A percentile compares a stretch with the other conserved stretches of the same genome.
phyloP scores from a whole-genome alignment of 2,113 vertebrate genomes.

The Myotis yumanensis region DNA sequence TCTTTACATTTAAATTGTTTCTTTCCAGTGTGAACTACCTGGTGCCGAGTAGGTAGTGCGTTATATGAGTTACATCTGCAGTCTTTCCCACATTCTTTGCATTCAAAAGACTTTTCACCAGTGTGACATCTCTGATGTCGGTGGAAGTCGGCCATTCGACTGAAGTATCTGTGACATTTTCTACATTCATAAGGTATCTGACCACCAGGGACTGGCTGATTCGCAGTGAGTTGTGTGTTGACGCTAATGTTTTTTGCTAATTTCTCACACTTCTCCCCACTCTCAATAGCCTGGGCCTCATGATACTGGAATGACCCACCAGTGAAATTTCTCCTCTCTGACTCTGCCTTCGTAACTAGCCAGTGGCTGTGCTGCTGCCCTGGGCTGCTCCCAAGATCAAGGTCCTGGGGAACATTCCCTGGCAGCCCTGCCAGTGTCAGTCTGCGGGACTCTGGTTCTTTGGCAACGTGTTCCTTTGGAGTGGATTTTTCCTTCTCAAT shows the following conservation, averaged over 20 bases:
- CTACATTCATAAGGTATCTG: too few relatives aligned
- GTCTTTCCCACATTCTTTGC: constrained; percentile 22
- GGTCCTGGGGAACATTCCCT: background rate
- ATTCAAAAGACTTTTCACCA: background rate
- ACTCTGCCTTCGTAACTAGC: background rate
- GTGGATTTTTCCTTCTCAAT: background rate
- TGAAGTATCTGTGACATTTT: background rate
- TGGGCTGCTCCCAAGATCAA: background rate
- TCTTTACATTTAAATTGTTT: constrained; percentile 42
- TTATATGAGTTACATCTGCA: background rate
- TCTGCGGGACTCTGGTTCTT: background rate
- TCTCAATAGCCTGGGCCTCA: background rate
- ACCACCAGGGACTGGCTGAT: too few relatives aligned
- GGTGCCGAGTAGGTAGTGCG: background rate
- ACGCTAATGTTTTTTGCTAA: background rate
- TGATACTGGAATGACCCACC: too few relatives aligned
- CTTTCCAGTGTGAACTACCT: background rate
- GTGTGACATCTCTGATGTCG: background rate
- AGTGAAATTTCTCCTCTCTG: background rate
- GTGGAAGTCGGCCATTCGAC: background rate
- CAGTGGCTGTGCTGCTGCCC: background rate
- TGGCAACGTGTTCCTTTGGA: background rate
- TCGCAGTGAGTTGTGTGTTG: too few relatives aligned
- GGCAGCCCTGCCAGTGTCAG: background rate
- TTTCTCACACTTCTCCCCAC: background rate